Percentiles rank a stretch among this genome's conserved stretches.
Conservation (phyloP, 1,140 invertebrate genomes). For the Probaryconus sp. region DNA sequence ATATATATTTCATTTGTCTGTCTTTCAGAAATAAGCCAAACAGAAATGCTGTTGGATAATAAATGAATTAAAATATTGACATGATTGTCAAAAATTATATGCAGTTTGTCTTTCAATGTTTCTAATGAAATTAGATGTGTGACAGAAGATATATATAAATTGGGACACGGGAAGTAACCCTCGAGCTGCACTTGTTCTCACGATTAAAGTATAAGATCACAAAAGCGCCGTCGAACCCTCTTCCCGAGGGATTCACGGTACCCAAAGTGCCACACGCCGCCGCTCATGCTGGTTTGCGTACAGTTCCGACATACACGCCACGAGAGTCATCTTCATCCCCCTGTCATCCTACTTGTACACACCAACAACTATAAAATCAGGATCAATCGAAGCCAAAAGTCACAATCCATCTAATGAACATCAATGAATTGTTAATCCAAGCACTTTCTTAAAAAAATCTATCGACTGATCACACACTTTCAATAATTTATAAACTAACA, state of each 20-base stretch:
- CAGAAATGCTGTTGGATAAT: too few relatives aligned
- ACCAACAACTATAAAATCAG: constrained; percentile 59
- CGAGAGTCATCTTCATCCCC: constrained; percentile 33
- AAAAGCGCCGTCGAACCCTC: constrained; percentile 58
- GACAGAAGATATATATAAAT: constrained; percentile 24
- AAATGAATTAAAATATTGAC: too few relatives aligned
- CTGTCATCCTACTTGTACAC: constrained; percentile 40
- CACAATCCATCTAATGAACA: constrained; percentile 36
- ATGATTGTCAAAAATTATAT: too few relatives aligned
- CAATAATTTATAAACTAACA: too few relatives aligned
- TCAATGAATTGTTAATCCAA: constrained; percentile 36
- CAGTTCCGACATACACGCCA: constrained; percentile 43
- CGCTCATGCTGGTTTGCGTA: constrained; percentile 49
- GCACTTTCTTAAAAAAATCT: constrained; percentile 2
- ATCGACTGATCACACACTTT: constrained; percentile 4
- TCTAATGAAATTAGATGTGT: too few relatives aligned
- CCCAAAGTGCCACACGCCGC: constrained; percentile 66
- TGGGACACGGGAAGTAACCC: constrained; percentile 65
- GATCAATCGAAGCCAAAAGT: constrained; percentile 41
- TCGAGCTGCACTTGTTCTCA: constrained; percentile 77
- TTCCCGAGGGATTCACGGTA: constrained; percentile 66
- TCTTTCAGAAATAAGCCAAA: too few relatives aligned
- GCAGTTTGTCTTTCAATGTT: too few relatives aligned
- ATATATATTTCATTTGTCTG: too few relatives aligned
- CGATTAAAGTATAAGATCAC: constrained; percentile 63